Evolutionary conservation across 2,888 invertebrate genomes (phyloP).

Genomic region (Glaucopsyche alexis): DNA sequence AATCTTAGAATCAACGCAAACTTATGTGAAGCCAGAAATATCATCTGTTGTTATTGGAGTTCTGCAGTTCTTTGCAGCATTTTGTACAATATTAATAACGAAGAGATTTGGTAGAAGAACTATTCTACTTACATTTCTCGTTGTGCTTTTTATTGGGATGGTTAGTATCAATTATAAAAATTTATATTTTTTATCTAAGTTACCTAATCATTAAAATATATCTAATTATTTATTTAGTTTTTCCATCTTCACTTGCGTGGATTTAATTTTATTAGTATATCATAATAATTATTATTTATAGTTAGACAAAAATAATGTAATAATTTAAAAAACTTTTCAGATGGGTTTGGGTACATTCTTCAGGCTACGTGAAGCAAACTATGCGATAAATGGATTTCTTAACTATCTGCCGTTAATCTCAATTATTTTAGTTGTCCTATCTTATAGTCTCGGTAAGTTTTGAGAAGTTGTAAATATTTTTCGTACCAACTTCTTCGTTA

Average conservation of each 20-base stretch:
- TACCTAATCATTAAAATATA: too few relatives aligned
- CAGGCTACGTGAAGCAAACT: conserved; percentile 32
- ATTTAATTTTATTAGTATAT: too few relatives aligned
- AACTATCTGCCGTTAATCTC: conserved; percentile 43
- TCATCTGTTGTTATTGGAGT: conserved; percentile 56
- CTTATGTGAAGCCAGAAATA: conserved; percentile 51
- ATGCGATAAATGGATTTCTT: conserved; percentile 35
- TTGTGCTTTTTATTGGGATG: conserved; percentile 49
- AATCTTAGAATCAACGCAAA: conserved; percentile 55
- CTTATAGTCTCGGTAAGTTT: conserved; percentile 31
- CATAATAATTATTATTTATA: not conserved
- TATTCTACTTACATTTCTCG: conserved; percentile 43
- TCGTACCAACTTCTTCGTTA: not conserved
- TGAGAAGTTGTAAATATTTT: not conserved
- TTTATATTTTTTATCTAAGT: not conserved
- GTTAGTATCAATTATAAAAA: conserved; percentile 41
- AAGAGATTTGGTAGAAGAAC: conserved; percentile 53
- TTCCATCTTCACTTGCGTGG: too few relatives aligned
- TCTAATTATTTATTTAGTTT: too few relatives aligned
- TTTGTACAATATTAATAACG: conserved; percentile 48
- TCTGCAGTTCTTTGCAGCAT: conserved; percentile 54
- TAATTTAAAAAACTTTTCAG: conserved; percentile 31
- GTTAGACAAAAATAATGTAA: not conserved
- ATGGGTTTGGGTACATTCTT: conserved; percentile 40
- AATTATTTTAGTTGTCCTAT: conserved; percentile 36